Base-by-base conservation (phyloP, 2,888 invertebrate species). In the Fragum whitleyi region DNA sequence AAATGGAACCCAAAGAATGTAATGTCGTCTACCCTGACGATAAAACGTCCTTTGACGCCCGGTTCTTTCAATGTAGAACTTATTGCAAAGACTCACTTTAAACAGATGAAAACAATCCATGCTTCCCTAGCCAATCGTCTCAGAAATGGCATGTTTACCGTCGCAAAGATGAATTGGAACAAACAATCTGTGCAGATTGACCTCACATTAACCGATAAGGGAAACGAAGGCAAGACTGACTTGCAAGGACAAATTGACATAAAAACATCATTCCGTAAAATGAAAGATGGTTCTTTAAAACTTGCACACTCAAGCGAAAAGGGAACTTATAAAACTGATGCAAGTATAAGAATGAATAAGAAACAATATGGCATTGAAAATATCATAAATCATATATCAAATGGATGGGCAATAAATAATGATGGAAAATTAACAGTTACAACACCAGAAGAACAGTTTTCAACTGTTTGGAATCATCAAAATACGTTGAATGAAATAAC, bases 391-490 rank as follows among this genome's bases (percentile, higher is more conserved):
- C 88, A 88, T 65, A 71, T 39, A 57, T n/a, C 69, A 16, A 69
- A 69, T 51, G 85, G 85, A 29, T 84, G 68, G 77, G 76, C 85
- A 19, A 11, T 89, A 0, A 78, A 79, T 53, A 90, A 87, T 74
- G 87, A 77, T 53, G 91, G 91, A 2, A 79, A 86, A 11, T 53
- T 91, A 9, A 75, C 16, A 0, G n/a, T 91, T 1, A 62, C 42
- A n/a, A 76, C 83, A 19, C 90, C 90, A 69, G 65, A 77, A 47
- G 77, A 83, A n/a, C 74, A 65, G 7, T 32, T 88, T 11, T 72
- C 61, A 36, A 74, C 86, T 11, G 83, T 47, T 6, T 91, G 91
- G 91, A 65, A 85, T 59, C 90, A 90, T 74, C 74, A 70, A 11
- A 86, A 84, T 68, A 79, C 86, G 9, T 61, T 67, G 0, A 76